A percentile compares a stretch with the other conserved stretches of the same genome.
These are phyloP conservation scores for Protonibea diacanthus DNA, from an alignment of 2,797 vertebrate genomes.

Conservation along the genomic window DNA sequence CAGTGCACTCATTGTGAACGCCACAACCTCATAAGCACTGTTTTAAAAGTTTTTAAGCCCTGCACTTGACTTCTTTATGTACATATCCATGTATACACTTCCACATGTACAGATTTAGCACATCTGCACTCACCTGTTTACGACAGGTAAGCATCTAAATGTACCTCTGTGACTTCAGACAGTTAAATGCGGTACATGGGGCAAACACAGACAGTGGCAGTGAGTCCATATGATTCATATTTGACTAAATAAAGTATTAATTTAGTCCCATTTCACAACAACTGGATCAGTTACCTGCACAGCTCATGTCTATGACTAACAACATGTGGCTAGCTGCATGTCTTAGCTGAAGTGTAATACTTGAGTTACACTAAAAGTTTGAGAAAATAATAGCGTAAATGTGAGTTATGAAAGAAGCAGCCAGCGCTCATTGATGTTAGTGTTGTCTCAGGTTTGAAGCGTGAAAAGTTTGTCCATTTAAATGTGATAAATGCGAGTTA, in stretches of 20 bases:
- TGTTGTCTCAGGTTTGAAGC: background rate
- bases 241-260: background rate
- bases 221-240: too few species aligned
- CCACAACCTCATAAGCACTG: too few species aligned
- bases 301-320: background rate
- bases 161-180: too few species aligned
- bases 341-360: background rate
- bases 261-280: background rate
- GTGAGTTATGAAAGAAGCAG: background rate
- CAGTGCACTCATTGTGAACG: too few species aligned
- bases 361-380: background rate
- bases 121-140: too few species aligned
- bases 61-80: too few species aligned
- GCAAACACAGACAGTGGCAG: background rate
- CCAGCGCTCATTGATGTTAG: fast-evolving
- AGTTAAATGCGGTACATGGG: background rate
- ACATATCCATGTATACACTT: too few species aligned
- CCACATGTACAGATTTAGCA: too few species aligned
- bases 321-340: background rate
- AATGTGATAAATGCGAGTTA: fast-evolving
- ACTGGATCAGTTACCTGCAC: too few species aligned
- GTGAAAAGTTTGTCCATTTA: background rate
- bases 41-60: too few species aligned
- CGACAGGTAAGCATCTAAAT: too few species aligned
- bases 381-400: background rate